A percentile compares a stretch with the other conserved stretches of the same genome.
These are phyloP conservation scores for Lysandra bellargus DNA, from an alignment of 2,888 invertebrate genomes.

Conservation along the genomic window DNA sequence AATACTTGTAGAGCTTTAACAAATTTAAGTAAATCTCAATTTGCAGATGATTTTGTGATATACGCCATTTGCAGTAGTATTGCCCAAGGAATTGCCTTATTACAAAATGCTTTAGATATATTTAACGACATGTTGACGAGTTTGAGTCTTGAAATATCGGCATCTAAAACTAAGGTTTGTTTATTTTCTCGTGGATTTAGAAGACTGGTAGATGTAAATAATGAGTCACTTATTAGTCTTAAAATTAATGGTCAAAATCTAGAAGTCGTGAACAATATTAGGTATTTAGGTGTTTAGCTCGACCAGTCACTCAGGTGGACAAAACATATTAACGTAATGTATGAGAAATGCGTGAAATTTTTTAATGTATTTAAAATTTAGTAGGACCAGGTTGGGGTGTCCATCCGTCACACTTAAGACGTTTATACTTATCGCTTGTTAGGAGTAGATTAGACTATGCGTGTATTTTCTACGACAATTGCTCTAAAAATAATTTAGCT, in stretches of 20 bases:
- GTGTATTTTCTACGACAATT: not conserved
- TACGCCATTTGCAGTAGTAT: not conserved
- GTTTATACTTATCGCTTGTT: conserved; percentile 41
- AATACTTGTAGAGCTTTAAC: not conserved
- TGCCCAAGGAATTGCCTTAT: not conserved
- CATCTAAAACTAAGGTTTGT: not conserved
- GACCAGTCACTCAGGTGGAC: not conserved
- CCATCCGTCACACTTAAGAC: conserved; percentile 43
- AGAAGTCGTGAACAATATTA: not conserved
- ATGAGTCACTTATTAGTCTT: not conserved
- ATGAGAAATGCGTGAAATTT: conserved; percentile 39
- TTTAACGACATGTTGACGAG: not conserved
- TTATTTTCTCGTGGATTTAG: not conserved
- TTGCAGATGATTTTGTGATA: not conserved
- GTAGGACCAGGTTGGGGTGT: conserved; percentile 44
- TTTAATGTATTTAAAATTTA: conserved; percentile 44
- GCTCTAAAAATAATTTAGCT: not conserved
- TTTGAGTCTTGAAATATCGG: not conserved
- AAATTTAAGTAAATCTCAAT: not conserved
- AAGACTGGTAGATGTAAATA: not conserved
- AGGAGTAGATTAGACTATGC: conserved; percentile 44
- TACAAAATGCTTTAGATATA: not conserved
- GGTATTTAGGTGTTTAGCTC: not conserved
- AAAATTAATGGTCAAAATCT: not conserved
- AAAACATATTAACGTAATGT: not conserved